These are phyloP conservation scores for Homalodisca vitripennis DNA, from an alignment of 1,140 invertebrate species.

Conservation along the genomic window DNA sequence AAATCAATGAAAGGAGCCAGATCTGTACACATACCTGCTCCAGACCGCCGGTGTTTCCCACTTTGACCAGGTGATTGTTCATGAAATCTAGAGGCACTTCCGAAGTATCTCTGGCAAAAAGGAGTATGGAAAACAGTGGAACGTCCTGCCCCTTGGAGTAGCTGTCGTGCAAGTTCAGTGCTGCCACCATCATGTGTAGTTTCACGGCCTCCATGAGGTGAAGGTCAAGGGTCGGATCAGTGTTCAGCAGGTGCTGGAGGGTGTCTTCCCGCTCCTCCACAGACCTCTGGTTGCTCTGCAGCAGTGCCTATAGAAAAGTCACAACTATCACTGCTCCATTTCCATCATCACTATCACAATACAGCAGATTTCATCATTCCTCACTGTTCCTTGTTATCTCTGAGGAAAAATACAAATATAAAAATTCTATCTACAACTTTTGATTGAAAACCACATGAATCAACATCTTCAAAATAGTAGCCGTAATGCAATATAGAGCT, in stretches of 20 bases:
- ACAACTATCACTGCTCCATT: no score
- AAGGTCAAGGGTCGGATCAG: conserved; percentile 48
- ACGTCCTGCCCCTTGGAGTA: conserved; percentile 44
- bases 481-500: no score
- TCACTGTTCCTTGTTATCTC: no score
- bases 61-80: conserved; percentile 51
- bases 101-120: conserved; percentile 53
- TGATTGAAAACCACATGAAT: no score
- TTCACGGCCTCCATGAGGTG: conserved; percentile 55
- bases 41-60: conserved; percentile 50
- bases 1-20: conserved; percentile 13
- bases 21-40: conserved; percentile 51
- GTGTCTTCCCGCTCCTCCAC: conserved; percentile 44
- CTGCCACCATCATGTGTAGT: conserved; percentile 51
- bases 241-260: conserved; percentile 49
- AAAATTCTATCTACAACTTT: no score
- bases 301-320: not conserved
- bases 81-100: conserved; percentile 48
- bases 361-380: no score
- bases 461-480: no score
- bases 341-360: no score
- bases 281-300: not conserved
- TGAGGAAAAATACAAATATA: no score
- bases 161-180: conserved; percentile 46
- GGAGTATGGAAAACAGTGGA: conserved; percentile 51